Conservation (phyloP, 2,888 invertebrate species). For the Eristalis pertinax region DNA sequence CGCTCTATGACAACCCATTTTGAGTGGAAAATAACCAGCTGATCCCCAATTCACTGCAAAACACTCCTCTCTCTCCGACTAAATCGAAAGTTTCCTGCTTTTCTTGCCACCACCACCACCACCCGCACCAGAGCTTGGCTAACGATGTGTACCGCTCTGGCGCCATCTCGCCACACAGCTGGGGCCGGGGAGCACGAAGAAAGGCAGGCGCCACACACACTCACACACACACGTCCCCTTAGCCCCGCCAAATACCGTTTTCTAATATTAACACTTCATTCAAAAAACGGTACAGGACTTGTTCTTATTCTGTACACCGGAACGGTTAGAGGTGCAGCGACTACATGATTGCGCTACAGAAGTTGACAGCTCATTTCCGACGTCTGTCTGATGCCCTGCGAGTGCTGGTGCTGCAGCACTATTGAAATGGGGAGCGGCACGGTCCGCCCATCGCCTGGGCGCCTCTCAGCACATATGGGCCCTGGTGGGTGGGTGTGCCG, state of each 20-base stretch:
- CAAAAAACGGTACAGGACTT: slow-evolving; percentile 55
- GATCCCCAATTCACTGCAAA: slow-evolving; percentile 66
- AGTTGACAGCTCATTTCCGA: slow-evolving; percentile 73
- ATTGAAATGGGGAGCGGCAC: slow-evolving; percentile 47
- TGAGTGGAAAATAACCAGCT: slow-evolving; percentile 54
- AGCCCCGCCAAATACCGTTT: slow-evolving; percentile 17
- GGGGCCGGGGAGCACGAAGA: not conserved
- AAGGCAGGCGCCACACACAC: not conserved
- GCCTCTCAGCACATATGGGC: not conserved
- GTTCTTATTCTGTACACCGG: slow-evolving; percentile 21
- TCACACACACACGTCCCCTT: not conserved
- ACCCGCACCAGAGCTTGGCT: slow-evolving; percentile 24
- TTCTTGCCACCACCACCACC: slow-evolving; percentile 31
- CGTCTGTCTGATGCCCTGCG: slow-evolving; percentile 67
- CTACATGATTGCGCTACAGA: slow-evolving; percentile 69
- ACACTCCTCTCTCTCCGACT: slow-evolving; percentile 4
- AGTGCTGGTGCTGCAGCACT: slow-evolving; percentile 13
- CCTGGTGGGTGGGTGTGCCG: not conserved
- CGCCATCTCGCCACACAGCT: slow-evolving; percentile 10
- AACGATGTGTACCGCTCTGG: slow-evolving; percentile 30
- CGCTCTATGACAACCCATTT: slow-evolving; percentile 29
- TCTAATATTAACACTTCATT: slow-evolving; percentile 72
- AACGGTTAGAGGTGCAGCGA: slow-evolving; percentile 35
- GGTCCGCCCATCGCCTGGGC: too few species aligned
- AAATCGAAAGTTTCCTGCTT: slow-evolving; percentile 66